Conservation (phyloP, 1,140 invertebrate species). For the Linepithema humile region DNA sequence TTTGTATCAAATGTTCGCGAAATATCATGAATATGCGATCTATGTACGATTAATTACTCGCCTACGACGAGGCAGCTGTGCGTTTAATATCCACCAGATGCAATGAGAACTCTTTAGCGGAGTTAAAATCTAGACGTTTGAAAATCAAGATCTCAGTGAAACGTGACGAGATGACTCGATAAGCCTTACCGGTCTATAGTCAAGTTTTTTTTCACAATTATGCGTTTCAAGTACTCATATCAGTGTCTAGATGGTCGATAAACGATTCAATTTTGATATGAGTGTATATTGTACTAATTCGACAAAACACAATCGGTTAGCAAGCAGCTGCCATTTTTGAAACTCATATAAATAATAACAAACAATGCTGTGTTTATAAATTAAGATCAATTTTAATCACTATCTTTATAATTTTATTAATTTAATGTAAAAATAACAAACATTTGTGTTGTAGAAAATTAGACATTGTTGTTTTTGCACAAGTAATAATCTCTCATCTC, state of each 20-base stretch:
- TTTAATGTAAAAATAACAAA: neutral
- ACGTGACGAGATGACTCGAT: conserved; percentile 44
- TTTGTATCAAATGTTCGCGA: neutral
- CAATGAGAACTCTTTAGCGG: conserved; percentile 27
- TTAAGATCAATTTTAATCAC: neutral
- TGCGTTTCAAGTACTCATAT: conserved; percentile 12
- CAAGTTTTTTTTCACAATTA: conserved; percentile 16
- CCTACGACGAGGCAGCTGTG: conserved; percentile 56
- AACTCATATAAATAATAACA: neutral
- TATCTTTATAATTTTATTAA: neutral
- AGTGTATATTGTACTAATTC: neutral
- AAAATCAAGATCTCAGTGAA: conserved; percentile 74
- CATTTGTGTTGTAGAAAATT: neutral
- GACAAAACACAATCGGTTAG: conserved; percentile 25
- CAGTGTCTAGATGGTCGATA: conserved; percentile 53
- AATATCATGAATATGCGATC: conserved; percentile 22
- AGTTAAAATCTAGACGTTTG: conserved; percentile 39
- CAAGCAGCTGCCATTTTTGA: neutral
- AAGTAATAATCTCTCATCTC: neutral
- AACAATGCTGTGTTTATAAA: neutral
- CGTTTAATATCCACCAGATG: conserved; percentile 53
- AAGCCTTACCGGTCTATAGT: conserved; percentile 36
- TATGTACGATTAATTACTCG: conserved; percentile 52
- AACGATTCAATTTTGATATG: conserved; percentile 31
- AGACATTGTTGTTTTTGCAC: neutral